phyloP scores from a whole-genome alignment of 2,888 invertebrate species.

The Helleia helle region DNA sequence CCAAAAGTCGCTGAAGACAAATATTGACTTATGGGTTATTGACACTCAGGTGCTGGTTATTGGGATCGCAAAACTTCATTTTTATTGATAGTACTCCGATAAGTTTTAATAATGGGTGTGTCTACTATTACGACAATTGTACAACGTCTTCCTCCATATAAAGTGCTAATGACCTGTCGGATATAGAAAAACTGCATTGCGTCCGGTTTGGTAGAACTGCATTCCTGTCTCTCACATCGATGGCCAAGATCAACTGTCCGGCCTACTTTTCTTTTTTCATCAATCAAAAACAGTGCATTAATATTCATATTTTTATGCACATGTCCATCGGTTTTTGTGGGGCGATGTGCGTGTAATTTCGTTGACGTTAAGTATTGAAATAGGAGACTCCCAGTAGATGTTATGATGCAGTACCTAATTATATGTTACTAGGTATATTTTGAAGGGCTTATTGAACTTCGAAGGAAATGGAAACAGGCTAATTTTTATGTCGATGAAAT shows the following conservation, averaged over 20 bases:
- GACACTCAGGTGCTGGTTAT: conserved; percentile 18
- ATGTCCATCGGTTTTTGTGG: too few relatives aligned
- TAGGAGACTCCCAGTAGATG: too few relatives aligned
- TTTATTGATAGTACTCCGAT: neutral
- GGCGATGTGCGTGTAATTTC: too few relatives aligned
- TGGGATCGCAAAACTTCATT: conserved; percentile 16
- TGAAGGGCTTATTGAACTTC: too few relatives aligned
- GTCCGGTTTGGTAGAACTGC: neutral
- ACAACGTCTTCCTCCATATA: neutral
- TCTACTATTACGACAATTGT: neutral
- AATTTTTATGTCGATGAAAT: too few relatives aligned
- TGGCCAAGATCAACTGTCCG: neutral
- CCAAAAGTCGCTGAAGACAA: conserved; percentile 21
- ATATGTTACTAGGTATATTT: too few relatives aligned
- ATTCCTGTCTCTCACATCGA: neutral
- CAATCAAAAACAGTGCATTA: neutral
- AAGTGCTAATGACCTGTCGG: neutral
- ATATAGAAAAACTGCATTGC: neutral
- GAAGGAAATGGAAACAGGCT: too few relatives aligned
- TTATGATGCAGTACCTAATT: too few relatives aligned
- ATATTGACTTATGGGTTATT: conserved; percentile 29
- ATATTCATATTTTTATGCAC: too few relatives aligned
- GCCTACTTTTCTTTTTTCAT: neutral
- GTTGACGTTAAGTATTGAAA: too few relatives aligned
- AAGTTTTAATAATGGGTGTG: neutral